A percentile compares a stretch with the other conserved stretches of the same genome.
Conservation (phyloP, 2,888 invertebrate genomes). For the Limulus polyphemus region DNA sequence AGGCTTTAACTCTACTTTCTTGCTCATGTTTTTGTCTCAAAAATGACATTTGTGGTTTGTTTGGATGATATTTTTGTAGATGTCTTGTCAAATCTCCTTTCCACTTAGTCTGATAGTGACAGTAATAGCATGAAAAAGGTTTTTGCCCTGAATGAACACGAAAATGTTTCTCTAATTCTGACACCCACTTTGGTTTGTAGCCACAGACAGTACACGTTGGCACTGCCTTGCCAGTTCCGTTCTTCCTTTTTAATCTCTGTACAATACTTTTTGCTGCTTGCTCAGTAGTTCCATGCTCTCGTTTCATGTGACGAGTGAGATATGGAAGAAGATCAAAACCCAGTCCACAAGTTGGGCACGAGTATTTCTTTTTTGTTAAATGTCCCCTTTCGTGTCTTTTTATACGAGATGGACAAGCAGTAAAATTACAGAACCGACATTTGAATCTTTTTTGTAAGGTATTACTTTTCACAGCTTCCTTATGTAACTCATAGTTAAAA, state of each 20-base stretch:
- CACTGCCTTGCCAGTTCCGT: too few species aligned
- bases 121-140: slow-evolving; percentile 25
- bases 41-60: slow-evolving; percentile 4
- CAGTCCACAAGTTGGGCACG: slow-evolving; percentile 23
- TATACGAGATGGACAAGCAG: slow-evolving; percentile 19
- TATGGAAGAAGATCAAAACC: slow-evolving; percentile 22
- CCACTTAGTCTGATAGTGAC: slow-evolving; percentile 26
- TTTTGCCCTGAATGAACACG: slow-evolving; percentile 25
- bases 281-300: slow-evolving; percentile 14
- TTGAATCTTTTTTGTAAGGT: too few species aligned
- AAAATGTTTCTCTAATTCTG: slow-evolving; percentile 25
- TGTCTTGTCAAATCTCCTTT: slow-evolving; percentile 27
- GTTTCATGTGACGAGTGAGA: slow-evolving; percentile 19
- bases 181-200: slow-evolving; percentile 25
- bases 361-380: slow-evolving; percentile 17
- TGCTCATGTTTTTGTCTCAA: slow-evolving; percentile 3
- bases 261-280: not conserved
- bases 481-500: not conserved
- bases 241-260: not conserved
- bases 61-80: slow-evolving; percentile 24
- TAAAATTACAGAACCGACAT: slow-evolving; percentile 17
- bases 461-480: slow-evolving; percentile 2
- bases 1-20: not conserved
- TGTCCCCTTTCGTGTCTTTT: slow-evolving; percentile 21
- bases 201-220: slow-evolving; percentile 16